Evolutionary conservation across 2,888 invertebrate genomes (phyloP).

Genomic region (Anorthoa munda): DNA sequence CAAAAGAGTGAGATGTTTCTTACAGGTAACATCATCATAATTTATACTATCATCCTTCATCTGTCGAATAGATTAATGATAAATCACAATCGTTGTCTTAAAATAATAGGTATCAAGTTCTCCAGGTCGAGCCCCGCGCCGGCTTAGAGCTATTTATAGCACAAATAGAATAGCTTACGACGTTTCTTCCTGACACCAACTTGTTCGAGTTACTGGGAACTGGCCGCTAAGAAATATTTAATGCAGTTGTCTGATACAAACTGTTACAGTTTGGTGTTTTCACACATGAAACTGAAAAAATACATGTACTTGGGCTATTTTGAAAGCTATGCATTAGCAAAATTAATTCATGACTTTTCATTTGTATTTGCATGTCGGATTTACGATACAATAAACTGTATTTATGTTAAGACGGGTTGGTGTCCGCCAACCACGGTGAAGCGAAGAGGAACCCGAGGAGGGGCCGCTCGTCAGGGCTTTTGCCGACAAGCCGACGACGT

Average conservation of each 20-base stretch:
- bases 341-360: no score
- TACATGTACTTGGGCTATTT: no score
- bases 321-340: not conserved
- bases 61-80: slow-evolving; percentile 3
- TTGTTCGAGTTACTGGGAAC: not conserved
- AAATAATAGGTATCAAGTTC: slow-evolving; percentile 3
- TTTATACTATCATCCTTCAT: not conserved
- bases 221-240: slow-evolving; percentile 17
- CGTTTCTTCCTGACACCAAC: slow-evolving; percentile 12
- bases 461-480: no score
- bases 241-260: not conserved
- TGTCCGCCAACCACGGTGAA: no score
- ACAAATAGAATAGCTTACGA: slow-evolving; percentile 30
- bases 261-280: slow-evolving; percentile 6
- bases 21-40: not conserved
- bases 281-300: not conserved
- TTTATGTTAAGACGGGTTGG: no score
- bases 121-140: not conserved
- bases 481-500: no score
- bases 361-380: no score
- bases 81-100: slow-evolving; percentile 10
- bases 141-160: slow-evolving; percentile 20
- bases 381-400: no score
- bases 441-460: no score
- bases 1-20: not conserved